A percentile compares a stretch with the other conserved stretches of the same genome.
These are phyloP conservation scores for Anoura caudifer DNA, from an alignment of 2,113 vertebrate genomes.

Conservation along the genomic window DNA sequence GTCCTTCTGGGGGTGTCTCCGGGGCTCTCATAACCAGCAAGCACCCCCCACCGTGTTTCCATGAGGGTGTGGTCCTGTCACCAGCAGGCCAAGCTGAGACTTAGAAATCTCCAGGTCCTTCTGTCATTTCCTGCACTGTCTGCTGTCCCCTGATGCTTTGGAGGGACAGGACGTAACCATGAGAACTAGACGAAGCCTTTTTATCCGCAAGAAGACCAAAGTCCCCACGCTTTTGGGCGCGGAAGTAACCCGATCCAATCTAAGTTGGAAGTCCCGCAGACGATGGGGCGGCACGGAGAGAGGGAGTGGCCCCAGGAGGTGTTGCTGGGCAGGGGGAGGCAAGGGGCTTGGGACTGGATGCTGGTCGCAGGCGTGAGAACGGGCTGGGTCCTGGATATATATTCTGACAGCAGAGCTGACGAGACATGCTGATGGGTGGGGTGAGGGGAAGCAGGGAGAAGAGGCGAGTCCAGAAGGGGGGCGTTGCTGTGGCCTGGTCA, in stretches of 20 bases:
- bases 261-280: not conserved
- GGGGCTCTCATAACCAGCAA: not conserved
- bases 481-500: not conserved
- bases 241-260: not conserved
- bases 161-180: rapidly evolving
- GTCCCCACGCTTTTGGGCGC: not conserved
- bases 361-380: rapidly evolving
- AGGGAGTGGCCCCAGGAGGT: rapidly evolving
- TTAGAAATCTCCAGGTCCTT: not conserved
- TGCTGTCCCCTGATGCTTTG: rapidly evolving
- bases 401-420: not conserved
- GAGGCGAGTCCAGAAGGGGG: not conserved
- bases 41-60: rapidly evolving
- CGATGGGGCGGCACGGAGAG: not conserved
- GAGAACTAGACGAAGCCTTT: not conserved
- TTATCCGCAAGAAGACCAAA: not conserved
- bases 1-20: not conserved
- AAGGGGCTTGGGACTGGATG: too few species aligned
- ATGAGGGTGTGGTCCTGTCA: not conserved
- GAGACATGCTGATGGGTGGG: rapidly evolving
- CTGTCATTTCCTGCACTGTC: not conserved
- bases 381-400: rapidly evolving
- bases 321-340: too few species aligned
- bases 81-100: not conserved
- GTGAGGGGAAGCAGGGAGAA: not conserved